Evolutionary conservation across 2,797 vertebrate genomes (phyloP).

Genomic region (Syndactyla subalaris): DNA sequence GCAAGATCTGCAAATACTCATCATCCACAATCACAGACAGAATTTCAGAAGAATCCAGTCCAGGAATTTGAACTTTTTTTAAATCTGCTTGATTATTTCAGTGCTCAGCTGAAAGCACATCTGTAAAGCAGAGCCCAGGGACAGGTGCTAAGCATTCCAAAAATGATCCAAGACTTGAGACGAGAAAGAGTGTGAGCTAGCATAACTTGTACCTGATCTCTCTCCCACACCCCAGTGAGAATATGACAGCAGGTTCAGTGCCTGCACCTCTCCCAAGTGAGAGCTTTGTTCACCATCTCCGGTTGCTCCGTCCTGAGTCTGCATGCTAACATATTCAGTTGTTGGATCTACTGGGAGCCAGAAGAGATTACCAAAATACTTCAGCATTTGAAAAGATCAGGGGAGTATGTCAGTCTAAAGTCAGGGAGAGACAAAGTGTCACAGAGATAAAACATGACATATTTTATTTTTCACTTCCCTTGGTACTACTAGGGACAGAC

Average conservation of each 20-base stretch:
- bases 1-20: not conserved
- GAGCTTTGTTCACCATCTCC: not conserved
- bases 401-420: not conserved
- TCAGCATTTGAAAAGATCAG: not conserved
- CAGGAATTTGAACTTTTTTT: not conserved
- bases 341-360: not conserved
- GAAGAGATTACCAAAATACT: not conserved
- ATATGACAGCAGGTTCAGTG: not conserved
- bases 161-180: not conserved
- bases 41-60: conserved; percentile 6
- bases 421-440: not conserved
- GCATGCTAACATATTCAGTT: not conserved
- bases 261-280: not conserved
- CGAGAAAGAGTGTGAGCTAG: not conserved
- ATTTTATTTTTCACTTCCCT: not conserved
- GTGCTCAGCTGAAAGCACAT: not conserved
- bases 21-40: not conserved
- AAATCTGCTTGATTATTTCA: not conserved
- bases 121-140: not conserved
- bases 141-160: not conserved
- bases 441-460: not conserved
- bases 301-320: not conserved
- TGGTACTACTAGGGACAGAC: not conserved
- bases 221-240: not conserved
- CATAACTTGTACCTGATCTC: not conserved